Conservation (phyloP, 2,113 vertebrate genomes). For the Psettodes erumei region DNA sequence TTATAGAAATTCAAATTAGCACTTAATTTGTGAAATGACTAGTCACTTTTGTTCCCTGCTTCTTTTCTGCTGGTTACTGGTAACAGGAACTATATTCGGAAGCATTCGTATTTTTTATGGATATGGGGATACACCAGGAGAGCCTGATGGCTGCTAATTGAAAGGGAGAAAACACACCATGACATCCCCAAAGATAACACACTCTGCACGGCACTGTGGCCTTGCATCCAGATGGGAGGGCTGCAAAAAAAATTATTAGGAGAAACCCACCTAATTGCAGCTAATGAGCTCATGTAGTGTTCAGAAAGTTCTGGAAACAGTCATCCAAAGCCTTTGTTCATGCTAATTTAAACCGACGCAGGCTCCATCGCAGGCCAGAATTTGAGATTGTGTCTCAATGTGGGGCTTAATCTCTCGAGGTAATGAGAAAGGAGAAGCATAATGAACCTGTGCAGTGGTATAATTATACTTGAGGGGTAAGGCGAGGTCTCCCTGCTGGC, state of each 20-base stretch:
- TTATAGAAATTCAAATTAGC: neutral
- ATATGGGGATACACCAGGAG: slow-evolving; percentile 8
- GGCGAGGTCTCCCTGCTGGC: neutral
- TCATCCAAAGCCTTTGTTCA: slow-evolving; percentile 8
- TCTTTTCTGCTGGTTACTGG: neutral
- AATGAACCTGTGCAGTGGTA: slow-evolving; percentile 47
- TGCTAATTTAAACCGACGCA: neutral
- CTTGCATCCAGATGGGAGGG: slow-evolving; percentile 17
- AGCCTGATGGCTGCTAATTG: slow-evolving; percentile 19
- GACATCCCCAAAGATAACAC: slow-evolving; percentile 14
- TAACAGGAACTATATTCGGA: slow-evolving; percentile 1
- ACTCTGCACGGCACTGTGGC: neutral
- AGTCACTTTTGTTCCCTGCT: neutral
- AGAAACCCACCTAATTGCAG: slow-evolving; percentile 37
- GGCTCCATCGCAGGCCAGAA: neutral
- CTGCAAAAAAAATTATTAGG: slow-evolving; percentile 33
- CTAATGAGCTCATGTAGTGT: slow-evolving; percentile 29
- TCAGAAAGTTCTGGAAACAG: slow-evolving; percentile 31
- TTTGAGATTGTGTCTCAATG: neutral
- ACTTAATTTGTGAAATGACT: neutral
- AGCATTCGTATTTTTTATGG: neutral
- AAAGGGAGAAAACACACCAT: slow-evolving; percentile 2
- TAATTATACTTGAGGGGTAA: slow-evolving; percentile 47
- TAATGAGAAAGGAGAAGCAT: slow-evolving; percentile 21
- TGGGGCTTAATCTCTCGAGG: slow-evolving; percentile 24